Percentiles rank a stretch among this genome's conserved stretches.
Evolutionary conservation across 2,888 invertebrate species (phyloP).

Genomic region (Myopa testacea): DNA sequence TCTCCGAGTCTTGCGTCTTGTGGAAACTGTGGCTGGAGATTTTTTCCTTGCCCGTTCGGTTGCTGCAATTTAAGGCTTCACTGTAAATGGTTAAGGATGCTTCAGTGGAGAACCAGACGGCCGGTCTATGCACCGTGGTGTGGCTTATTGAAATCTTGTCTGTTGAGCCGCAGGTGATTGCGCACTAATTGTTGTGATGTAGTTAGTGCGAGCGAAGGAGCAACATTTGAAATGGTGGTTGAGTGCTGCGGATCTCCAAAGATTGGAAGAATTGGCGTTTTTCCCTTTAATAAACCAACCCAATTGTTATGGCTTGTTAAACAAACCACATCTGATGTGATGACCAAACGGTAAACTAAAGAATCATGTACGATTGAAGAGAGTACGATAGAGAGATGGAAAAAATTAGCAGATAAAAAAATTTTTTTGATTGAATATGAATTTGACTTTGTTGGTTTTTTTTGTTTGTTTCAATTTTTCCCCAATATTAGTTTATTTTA

Average conservation of each 20-base stretch:
- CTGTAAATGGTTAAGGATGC: not conserved
- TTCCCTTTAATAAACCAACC: not conserved
- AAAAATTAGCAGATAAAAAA: too few species aligned
- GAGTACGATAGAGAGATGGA: too few species aligned
- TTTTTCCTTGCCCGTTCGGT: not conserved
- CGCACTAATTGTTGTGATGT: slow-evolving; percentile 56
- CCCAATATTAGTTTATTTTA: too few species aligned
- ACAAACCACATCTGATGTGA: not conserved
- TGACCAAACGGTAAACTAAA: not conserved
- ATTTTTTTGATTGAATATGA: too few species aligned
- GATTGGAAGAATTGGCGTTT: not conserved
- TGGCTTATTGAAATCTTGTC: slow-evolving; percentile 58
- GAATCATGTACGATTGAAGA: not conserved
- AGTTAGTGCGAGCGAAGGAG: not conserved
- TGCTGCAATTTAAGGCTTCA: not conserved
- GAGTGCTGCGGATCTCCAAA: not conserved
- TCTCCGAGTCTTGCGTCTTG: not conserved
- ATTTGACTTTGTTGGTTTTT: too few species aligned
- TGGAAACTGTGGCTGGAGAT: too few species aligned
- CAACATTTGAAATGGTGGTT: slow-evolving; percentile 11
- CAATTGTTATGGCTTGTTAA: not conserved
- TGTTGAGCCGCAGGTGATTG: slow-evolving; percentile 55
- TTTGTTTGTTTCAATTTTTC: too few species aligned
- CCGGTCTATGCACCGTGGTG: slow-evolving; percentile 28
- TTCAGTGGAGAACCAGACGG: too few species aligned